Base-by-base conservation (phyloP, 2,113 vertebrate genomes). In the Sus scrofa region DNA sequence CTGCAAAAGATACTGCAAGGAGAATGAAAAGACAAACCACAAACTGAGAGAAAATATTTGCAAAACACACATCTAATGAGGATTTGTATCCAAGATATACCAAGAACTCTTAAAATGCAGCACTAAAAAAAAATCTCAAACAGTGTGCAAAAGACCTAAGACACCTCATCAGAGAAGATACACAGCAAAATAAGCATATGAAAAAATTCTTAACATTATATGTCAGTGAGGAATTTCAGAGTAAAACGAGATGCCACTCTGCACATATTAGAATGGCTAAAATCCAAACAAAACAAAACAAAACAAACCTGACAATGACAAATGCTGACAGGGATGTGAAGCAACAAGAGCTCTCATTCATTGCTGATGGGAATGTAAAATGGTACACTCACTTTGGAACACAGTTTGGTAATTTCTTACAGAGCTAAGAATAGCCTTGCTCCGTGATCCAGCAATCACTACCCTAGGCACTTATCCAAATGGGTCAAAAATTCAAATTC, bases 51-150 rank as follows among this genome's bases (percentile, higher is more conserved):
- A 62, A 81, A 44, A 39, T 68, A 93, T 68, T 79, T 81, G 13
- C 34, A 86, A 93, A 86, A 62, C 22, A 37, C 6, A 4, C 20
- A 26, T 39, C 52, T 52, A 15, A 58, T 67, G 58, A 89, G 20
- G 20, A n/a, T 30, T 65, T 85, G 27, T 89, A 58, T 67, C 30
- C 6, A 58, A 65, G 84, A 58, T 37, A 78, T 44, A 83, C 2
- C 30, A 52, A 88, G 39, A 94, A 58, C 32, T 89, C 32, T 62
- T 84, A 85, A 89, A 79, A 86, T 70, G 89, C 54, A 78, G 60
- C 19, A 60, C 20, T 32, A 71, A 83, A 39, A 39, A 63, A 78
- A 78, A 6, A 68, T 13, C 20, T 56, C 58, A 74, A 79, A 84
- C 34, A 92, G 10, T 27, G 44, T 32, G 4, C 63, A 79, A 37